Base-by-base conservation (phyloP, 1,140 invertebrate genomes). In the Psix sp. region DNA sequence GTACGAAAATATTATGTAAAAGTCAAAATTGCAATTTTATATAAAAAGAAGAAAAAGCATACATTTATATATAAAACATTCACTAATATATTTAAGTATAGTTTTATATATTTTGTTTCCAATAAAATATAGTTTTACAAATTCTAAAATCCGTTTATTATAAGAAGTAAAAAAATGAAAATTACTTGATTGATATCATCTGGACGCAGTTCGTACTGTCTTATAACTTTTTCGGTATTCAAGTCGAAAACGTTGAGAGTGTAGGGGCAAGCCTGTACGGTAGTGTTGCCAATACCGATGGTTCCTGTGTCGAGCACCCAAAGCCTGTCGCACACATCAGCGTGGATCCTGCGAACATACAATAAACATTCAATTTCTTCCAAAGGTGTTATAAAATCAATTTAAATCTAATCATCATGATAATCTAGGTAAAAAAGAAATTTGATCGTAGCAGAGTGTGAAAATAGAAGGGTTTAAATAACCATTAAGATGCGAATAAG, bases 281-380 rank as follows among this genome's bases (percentile, higher is more conserved):
- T 93, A 1, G 91, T 92, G 60, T 92, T 91, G 13, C 91, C 92
- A 49, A 93, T 94, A 62, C 93, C 93, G 75, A 93, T 92, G 13
- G 93, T 94, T 51, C 94, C 94, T 3, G 93, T 93, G 77, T 94
- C 93, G 20, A 94, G 82, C 0, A 94, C 93, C 94, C 93, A 95
- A 0, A 95, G 88, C 56, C 94, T 88, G 56, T 94, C 91, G 78
- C 93, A 94, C 56, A 89, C 85, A 62, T 95, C 93, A 0, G 90
- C 93, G 62, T 89, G 88, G 17, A 91, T 86, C 54, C 91, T 88
- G 75, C 20, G 39, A 38, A 18, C 13, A 10, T 29, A 29, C 7
- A 29, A 29, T 29, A 10, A 29, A 29, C 2, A 29, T 3, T 29
- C 26, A 29, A 29, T 29, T 29, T 10, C n/a, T n/a, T n/a, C n/a